phyloP scores from a whole-genome alignment of 2,797 vertebrate genomes.

The Lacerta viridis region DNA sequence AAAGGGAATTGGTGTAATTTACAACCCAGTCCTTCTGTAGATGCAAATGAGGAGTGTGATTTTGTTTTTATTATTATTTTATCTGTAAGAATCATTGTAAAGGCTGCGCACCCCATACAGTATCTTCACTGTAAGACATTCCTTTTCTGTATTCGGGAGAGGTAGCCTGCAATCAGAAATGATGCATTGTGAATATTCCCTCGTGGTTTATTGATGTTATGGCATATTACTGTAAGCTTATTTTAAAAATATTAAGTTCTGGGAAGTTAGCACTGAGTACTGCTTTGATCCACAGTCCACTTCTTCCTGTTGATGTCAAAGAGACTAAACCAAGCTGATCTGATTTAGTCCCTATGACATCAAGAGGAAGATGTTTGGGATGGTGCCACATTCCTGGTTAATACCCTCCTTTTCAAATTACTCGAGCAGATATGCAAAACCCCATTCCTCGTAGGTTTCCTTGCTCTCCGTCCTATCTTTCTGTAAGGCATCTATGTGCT shows the following conservation, averaged over 20 bases:
- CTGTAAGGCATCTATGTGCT: conserved; percentile 41
- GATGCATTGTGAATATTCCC: conserved; percentile 56
- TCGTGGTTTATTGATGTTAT: conserved; percentile 66
- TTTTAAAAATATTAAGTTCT: conserved; percentile 68
- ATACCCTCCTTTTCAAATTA: conserved; percentile 63
- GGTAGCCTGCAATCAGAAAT: conserved; percentile 79
- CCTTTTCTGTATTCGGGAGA: conserved; percentile 76
- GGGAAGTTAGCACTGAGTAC: conserved; percentile 67
- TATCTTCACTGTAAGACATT: conserved; percentile 66
- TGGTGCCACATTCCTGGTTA: conserved; percentile 67
- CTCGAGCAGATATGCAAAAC: conserved; percentile 57
- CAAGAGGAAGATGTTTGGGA: conserved; percentile 25
- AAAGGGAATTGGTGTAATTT: conserved; percentile 78
- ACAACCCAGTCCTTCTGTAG: conserved; percentile 30
- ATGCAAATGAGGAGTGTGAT: conserved; percentile 52
- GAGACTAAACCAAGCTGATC: neutral
- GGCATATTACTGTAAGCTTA: neutral
- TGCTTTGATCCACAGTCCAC: conserved; percentile 1
- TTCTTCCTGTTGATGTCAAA: neutral
- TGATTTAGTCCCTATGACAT: conserved; percentile 19
- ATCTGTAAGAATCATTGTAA: conserved; percentile 75
- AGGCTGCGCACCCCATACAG: conserved; percentile 72
- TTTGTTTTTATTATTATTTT: conserved; percentile 40
- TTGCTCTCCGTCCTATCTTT: conserved; percentile 42
- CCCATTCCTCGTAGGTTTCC: conserved; percentile 50